Evolutionary conservation across 2,797 vertebrate species (phyloP).

Genomic region (Macrochelys suwanniensis): DNA sequence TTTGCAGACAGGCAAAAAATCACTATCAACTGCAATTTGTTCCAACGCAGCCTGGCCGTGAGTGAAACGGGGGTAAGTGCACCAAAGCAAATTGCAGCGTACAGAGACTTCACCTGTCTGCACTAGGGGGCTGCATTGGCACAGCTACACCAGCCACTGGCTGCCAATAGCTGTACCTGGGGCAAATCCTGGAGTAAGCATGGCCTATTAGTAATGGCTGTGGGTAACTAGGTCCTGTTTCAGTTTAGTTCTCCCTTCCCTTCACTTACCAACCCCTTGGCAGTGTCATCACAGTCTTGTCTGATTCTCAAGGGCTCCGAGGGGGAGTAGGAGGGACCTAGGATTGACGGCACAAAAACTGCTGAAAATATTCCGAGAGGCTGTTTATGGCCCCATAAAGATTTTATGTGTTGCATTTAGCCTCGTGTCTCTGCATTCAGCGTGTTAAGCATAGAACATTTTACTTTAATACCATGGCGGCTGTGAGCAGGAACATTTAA

Average conservation of each 20-base stretch:
- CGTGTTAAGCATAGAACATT: conserved; percentile 62
- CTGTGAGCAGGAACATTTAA: conserved; percentile 71
- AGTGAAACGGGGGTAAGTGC: background rate
- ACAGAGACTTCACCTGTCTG: background rate
- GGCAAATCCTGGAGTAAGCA: background rate
- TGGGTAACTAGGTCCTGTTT: background rate
- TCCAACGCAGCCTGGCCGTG: conserved; percentile 27
- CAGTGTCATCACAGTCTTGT: background rate
- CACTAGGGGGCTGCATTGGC: background rate
- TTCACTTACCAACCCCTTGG: background rate
- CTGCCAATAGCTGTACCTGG: background rate
- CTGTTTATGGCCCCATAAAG: conserved; percentile 66
- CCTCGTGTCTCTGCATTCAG: conserved; percentile 49
- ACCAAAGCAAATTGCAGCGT: conserved; percentile 1
- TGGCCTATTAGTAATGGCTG: background rate
- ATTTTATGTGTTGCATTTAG: conserved; percentile 71
- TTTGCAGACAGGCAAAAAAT: conserved; percentile 63
- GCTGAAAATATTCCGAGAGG: conserved; percentile 1
- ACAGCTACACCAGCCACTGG: background rate
- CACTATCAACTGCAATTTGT: conserved; percentile 52
- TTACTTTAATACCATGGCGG: conserved; percentile 58
- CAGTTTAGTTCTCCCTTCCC: background rate
- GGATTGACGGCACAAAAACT: conserved; percentile 27
- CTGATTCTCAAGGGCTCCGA: background rate
- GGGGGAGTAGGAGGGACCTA: conserved; percentile 17